Percentiles rank a stretch among this genome's conserved stretches.
These are phyloP conservation scores for Muntiacus reevesi DNA, from an alignment of 2,113 vertebrate species.

Conservation along the genomic window DNA sequence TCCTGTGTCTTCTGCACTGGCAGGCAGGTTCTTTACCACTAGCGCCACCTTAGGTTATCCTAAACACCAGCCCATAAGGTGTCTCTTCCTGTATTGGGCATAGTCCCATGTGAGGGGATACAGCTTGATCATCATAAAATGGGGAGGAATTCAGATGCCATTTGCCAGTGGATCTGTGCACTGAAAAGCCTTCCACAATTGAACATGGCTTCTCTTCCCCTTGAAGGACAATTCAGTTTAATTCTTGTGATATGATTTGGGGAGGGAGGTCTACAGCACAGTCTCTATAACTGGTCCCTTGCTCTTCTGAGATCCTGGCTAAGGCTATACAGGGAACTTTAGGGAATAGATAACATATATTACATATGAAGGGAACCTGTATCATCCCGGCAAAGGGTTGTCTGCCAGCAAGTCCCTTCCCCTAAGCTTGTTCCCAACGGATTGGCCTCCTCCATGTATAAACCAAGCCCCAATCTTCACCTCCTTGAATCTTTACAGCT, in stretches of 20 bases:
- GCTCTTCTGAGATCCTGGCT: neutral
- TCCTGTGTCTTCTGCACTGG: neutral
- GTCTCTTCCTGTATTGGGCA: neutral
- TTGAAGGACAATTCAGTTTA: neutral
- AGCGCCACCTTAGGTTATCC: neutral
- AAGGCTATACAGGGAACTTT: neutral
- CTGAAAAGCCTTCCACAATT: neutral
- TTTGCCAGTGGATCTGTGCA: neutral
- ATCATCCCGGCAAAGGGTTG: constrained; percentile 5
- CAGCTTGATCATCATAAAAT: neutral
- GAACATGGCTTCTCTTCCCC: neutral
- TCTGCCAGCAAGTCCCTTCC: neutral
- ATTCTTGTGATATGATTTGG: neutral
- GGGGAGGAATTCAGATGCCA: neutral
- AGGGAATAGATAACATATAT: constrained; percentile 13
- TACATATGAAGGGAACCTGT: neutral
- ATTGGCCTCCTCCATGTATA: neutral
- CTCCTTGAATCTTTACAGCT: neutral
- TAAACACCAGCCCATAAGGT: neutral
- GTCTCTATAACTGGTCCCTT: neutral
- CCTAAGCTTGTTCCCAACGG: neutral
- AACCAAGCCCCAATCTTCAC: neutral
- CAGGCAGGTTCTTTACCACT: neutral
- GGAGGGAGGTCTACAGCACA: neutral
- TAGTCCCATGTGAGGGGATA: neutral